These are phyloP conservation scores for Tiaroga cobitis DNA, from an alignment of 2,797 vertebrate genomes.

Conservation along the genomic window DNA sequence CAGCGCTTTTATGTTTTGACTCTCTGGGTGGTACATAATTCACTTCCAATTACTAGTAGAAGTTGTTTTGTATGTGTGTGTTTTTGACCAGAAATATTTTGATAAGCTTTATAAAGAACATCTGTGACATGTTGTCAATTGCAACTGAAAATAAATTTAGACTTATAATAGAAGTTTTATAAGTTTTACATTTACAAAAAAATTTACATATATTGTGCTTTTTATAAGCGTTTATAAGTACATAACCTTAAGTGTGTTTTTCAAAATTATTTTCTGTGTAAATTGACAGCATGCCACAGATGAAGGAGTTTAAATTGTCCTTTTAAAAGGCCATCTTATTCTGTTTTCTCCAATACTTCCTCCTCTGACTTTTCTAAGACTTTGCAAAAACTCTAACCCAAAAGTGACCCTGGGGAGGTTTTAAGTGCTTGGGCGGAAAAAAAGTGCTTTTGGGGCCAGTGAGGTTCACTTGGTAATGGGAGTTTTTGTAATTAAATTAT, in stretches of 20 bases:
- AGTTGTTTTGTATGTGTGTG: background rate
- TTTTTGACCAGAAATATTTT: background rate
- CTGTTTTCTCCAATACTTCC: background rate
- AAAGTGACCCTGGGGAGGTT: conserved; percentile 5
- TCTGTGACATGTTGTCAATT: background rate
- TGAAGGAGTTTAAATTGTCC: background rate
- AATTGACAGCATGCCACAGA: background rate
- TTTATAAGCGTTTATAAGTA: no score
- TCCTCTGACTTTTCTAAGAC: conserved; percentile 1
- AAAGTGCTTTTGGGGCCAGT: conserved; percentile 2
- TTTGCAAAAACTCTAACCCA: background rate
- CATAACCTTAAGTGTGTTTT: background rate
- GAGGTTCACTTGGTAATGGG: background rate
- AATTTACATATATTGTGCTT: no score
- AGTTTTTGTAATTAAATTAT: conserved; percentile 15
- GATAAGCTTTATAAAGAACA: background rate
- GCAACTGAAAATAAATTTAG: no score
- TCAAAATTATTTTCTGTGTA: background rate
- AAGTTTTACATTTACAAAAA: no score
- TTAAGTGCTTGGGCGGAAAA: background rate
- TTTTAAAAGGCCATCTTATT: background rate
- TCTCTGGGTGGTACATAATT: background rate
- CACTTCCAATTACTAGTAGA: background rate
- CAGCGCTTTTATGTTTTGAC: background rate
- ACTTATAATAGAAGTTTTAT: no score